Evolutionary conservation across 2,113 vertebrate species (phyloP).

Genomic region (Aspiorhynchus laticeps): DNA sequence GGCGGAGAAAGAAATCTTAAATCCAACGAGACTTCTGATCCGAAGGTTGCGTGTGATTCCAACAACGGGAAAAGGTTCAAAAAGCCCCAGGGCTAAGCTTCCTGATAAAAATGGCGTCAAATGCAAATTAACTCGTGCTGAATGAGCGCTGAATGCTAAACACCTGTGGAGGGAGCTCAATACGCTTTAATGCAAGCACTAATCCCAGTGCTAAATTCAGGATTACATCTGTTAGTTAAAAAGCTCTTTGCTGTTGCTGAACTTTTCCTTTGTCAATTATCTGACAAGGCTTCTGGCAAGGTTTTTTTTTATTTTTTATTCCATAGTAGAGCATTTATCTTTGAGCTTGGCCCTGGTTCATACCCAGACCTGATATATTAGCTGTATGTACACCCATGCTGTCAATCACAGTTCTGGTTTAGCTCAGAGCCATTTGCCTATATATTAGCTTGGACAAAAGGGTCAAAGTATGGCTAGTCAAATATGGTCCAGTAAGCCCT

Average conservation of each 20-base stretch:
- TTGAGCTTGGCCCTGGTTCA: not conserved
- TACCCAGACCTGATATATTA: not conserved
- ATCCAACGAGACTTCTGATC: constrained; percentile 6
- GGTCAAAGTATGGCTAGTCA: not conserved
- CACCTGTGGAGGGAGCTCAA: constrained; percentile 31
- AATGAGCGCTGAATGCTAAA: constrained; percentile 33
- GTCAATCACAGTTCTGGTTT: constrained; percentile 6
- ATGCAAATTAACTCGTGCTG: constrained; percentile 36
- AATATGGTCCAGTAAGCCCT: not conserved
- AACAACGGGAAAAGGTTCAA: constrained; percentile 40
- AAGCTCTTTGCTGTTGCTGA: not conserved
- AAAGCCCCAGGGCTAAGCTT: constrained; percentile 24
- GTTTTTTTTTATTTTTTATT: not conserved
- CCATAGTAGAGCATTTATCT: not conserved
- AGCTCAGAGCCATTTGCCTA: not conserved
- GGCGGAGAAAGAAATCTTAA: not conserved
- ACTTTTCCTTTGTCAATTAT: constrained; percentile 26
- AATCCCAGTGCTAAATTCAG: constrained; percentile 61
- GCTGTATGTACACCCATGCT: not conserved
- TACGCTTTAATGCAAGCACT: constrained; percentile 52
- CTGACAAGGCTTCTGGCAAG: not conserved
- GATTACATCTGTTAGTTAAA: constrained; percentile 56
- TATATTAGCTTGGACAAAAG: not conserved
- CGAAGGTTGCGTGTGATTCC: not conserved
- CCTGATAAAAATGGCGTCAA: constrained; percentile 23